Conservation (phyloP, 2,888 invertebrate species). For the Eucriotettix oculatus region DNA sequence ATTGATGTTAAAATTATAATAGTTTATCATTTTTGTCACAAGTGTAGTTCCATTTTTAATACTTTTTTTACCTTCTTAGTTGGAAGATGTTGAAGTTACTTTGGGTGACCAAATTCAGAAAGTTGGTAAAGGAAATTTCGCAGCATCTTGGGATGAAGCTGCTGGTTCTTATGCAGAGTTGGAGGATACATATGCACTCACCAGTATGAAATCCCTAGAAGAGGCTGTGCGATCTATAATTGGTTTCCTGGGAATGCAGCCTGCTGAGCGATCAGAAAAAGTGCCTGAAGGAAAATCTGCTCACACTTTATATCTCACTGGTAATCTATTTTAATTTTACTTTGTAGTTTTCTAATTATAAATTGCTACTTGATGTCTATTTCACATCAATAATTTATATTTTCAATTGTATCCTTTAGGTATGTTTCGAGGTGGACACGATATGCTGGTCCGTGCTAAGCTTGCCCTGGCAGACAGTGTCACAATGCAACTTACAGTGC, state of each 20-base stretch:
- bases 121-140: slow-evolving; percentile 44
- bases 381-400: too few relatives aligned
- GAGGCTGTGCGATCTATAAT: slow-evolving; percentile 73
- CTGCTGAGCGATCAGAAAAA: slow-evolving; percentile 69
- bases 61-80: slow-evolving; percentile 22
- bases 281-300: slow-evolving; percentile 67
- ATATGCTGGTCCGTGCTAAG: slow-evolving; percentile 75
- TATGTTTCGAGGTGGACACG: slow-evolving; percentile 77
- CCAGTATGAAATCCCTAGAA: slow-evolving; percentile 58
- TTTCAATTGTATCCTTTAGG: slow-evolving; percentile 28
- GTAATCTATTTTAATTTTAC: slow-evolving; percentile 23
- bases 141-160: slow-evolving; percentile 50
- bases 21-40: too few relatives aligned
- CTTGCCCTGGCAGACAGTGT: slow-evolving; percentile 60
- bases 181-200: slow-evolving; percentile 84
- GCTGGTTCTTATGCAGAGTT: slow-evolving; percentile 43
- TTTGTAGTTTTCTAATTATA: too few relatives aligned
- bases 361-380: too few relatives aligned
- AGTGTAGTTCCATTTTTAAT: too few relatives aligned
- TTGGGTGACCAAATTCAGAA: slow-evolving; percentile 75
- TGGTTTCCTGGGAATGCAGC: slow-evolving; percentile 66
- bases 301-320: slow-evolving; percentile 66
- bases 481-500: slow-evolving; percentile 83
- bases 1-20: too few relatives aligned
- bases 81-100: slow-evolving; percentile 82